Evolutionary conservation across 2,797 vertebrate genomes (phyloP), one percentile per base, ranked within the genome.

Genomic region (Leptoclinus maculatus): DNA sequence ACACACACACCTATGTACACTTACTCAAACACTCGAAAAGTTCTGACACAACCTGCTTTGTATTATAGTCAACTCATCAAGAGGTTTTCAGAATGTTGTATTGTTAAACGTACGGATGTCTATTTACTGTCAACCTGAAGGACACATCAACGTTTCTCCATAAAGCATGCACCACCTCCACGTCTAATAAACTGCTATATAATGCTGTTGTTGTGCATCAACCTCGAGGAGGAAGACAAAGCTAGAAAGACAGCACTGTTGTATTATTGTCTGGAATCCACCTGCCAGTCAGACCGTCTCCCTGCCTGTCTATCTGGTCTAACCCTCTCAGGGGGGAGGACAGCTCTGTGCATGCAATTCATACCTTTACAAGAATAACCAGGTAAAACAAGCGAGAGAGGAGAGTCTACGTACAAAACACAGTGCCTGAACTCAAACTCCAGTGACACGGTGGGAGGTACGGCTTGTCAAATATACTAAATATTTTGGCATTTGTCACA

Each of bases 191-290:
- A 53, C 54, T 77, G 68, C 78, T 32, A 47, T 27, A 59, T 54
- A 47, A 63, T 43, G 34, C 53, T 43, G 19, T 41, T 70, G 66
- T 54, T 67, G 43, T 7, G 66, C 56, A 83, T 78, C 62, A 84
- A 82, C 78, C 59, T 83, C 29, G 68, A 80, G 59, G 58, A 85
- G 69, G 63, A 66, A 85, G 71, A 80, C 73, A 90, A 72, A 80
- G 45, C 56, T 45, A 74, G 78, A 76, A 69, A 75, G 71, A 76
- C 81, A 76, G 66, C 25, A 41, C 79, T 78, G 78, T 84, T 90
- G 83, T 85, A 73, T 84, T 87, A 87, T 80, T 92, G 88, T 91
- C 86, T 92, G 87, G 87, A 88, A 89, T 83, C 83, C 5, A 78
- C 56, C 67, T 72, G 84, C 68, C 76, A 87, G 84, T 92, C 90